Evolutionary conservation across 2,113 vertebrate species (phyloP).

Genomic region (Parotia lawesii): DNA sequence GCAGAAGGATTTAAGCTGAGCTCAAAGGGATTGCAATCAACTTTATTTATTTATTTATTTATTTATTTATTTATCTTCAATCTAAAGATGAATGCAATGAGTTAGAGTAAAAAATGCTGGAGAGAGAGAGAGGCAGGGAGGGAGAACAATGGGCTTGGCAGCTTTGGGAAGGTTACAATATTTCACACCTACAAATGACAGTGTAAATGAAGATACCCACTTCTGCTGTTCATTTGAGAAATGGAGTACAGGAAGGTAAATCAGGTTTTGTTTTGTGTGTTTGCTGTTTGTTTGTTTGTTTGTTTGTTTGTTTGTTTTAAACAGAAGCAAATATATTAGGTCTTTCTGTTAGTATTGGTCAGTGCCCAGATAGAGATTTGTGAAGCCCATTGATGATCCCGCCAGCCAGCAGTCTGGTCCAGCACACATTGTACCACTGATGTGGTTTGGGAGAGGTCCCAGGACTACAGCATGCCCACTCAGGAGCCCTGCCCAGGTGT

Average conservation of each 20-base stretch:
- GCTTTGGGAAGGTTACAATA: neutral
- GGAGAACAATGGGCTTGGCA: neutral
- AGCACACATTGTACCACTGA: accelerated
- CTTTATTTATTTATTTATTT: neutral
- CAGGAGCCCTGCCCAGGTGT: neutral
- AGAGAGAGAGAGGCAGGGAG: neutral
- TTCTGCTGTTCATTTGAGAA: neutral
- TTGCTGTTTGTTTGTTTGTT: neutral
- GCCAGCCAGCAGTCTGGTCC: neutral
- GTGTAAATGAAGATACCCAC: neutral
- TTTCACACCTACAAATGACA: neutral
- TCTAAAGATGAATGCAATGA: neutral
- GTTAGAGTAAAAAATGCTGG: neutral
- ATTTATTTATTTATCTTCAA: neutral
- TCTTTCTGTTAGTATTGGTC: neutral
- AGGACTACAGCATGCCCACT: neutral
- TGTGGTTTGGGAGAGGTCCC: neutral
- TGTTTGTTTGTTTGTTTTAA: neutral
- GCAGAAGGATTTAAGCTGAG: neutral
- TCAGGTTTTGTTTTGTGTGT: neutral
- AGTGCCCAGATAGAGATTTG: neutral
- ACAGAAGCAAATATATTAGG: neutral
- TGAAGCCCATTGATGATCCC: neutral
- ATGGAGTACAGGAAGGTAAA: neutral
- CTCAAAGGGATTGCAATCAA: neutral